Evolutionary conservation across 2,797 vertebrate species (phyloP).

Genomic region (Erethizon dorsatum): DNA sequence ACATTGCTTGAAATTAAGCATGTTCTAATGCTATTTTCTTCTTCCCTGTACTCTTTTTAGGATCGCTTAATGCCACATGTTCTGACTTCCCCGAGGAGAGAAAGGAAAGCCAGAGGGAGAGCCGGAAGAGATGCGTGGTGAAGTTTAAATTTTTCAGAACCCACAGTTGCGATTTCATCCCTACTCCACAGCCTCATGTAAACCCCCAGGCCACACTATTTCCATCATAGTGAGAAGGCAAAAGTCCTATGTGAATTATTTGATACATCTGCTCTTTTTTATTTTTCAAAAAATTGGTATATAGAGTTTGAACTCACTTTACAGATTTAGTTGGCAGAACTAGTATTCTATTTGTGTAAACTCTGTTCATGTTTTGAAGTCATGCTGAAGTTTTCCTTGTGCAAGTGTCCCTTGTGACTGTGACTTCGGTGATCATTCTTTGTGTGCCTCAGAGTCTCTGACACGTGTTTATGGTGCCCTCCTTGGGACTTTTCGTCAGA

Average conservation of each 20-base stretch:
- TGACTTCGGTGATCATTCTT: neutral
- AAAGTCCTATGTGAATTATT: conserved; percentile 22
- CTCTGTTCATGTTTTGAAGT: neutral
- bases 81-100: neutral
- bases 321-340: conserved; percentile 33
- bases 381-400: neutral
- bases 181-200: neutral
- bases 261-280: neutral
- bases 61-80: neutral
- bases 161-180: neutral
- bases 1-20: neutral
- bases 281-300: neutral
- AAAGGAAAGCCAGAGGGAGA: neutral
- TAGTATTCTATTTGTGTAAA: neutral
- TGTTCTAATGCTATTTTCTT: conserved; percentile 8
- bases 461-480: neutral
- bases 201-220: neutral
- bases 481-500: neutral
- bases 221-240: conserved; percentile 1
- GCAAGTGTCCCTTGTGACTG: neutral
- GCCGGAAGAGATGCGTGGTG: neutral
- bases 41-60: neutral
- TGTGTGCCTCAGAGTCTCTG: neutral
- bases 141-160: conserved; percentile 47
- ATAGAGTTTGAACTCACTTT: neutral